phyloP scores from a whole-genome alignment of 2,888 invertebrate genomes.

The Athalia circularis region DNA sequence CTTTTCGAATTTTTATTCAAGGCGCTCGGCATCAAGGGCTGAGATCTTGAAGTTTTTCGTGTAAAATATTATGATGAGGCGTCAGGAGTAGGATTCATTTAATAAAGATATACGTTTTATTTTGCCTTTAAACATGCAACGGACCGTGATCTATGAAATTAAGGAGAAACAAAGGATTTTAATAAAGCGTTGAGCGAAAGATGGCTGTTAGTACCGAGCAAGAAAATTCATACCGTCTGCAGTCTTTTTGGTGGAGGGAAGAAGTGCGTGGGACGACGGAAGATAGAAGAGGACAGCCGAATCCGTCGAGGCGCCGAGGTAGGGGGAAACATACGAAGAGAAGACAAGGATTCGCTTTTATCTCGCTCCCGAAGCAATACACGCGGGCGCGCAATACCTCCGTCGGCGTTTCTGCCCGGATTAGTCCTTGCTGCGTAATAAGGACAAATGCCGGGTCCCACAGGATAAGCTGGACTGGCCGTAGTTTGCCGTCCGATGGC shows the following conservation, averaged over 20 bases:
- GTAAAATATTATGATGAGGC: constrained; percentile 1
- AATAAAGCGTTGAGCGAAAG: constrained; percentile 32
- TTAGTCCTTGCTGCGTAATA: constrained; percentile 45
- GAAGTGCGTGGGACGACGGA: neutral
- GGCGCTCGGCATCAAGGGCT: neutral
- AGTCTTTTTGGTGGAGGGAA: constrained; percentile 8
- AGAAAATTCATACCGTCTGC: constrained; percentile 16
- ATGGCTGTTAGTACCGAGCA: constrained; percentile 9
- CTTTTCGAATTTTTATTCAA: neutral
- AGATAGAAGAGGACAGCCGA: constrained; percentile 23
- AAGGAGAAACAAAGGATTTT: constrained; percentile 31
- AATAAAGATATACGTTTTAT: constrained; percentile 26
- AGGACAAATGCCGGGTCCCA: constrained; percentile 41
- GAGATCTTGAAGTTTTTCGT: neutral
- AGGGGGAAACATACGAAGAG: constrained; percentile 26
- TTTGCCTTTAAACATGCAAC: constrained; percentile 17
- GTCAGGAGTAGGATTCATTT: neutral
- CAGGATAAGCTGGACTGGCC: constrained; percentile 38
- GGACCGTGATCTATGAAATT: constrained; percentile 30
- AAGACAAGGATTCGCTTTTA: constrained; percentile 47
- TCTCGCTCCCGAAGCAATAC: constrained; percentile 43
- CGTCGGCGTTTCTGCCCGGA: constrained; percentile 38
- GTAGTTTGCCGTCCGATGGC: constrained; percentile 36
- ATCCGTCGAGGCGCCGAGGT: constrained; percentile 12
- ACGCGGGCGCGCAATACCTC: constrained; percentile 37